Evolutionary conservation across 2,113 vertebrate genomes (phyloP).

Genomic region (Heptranchias perlo): DNA sequence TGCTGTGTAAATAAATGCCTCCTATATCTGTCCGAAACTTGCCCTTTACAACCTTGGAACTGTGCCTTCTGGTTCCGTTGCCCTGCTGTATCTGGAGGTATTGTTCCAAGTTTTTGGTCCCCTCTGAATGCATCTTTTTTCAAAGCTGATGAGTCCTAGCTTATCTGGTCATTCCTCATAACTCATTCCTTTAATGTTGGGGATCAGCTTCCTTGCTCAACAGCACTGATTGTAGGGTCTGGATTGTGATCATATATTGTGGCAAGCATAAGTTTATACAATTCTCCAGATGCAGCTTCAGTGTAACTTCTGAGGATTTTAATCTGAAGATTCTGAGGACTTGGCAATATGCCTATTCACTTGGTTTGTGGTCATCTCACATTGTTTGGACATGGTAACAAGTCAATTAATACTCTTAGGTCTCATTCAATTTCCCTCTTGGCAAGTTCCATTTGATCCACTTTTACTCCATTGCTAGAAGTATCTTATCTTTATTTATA

Average conservation of each 20-base stretch:
- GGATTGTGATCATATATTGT: neutral
- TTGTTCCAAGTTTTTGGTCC: neutral
- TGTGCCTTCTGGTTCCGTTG: neutral
- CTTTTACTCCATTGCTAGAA: neutral
- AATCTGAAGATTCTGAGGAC: neutral
- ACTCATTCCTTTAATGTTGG: too few relatives aligned
- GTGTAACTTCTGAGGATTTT: neutral
- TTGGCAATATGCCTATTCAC: neutral
- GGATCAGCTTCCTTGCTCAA: neutral
- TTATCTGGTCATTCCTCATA: neutral
- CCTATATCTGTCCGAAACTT: neutral
- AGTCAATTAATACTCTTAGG: neutral
- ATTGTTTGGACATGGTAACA: neutral
- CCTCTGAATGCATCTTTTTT: neutral
- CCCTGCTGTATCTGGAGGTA: neutral
- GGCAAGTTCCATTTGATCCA: neutral
- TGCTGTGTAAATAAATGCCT: neutral
- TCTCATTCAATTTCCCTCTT: neutral
- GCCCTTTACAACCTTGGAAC: neutral
- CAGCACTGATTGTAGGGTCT: neutral
- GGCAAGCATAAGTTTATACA: neutral
- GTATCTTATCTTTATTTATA: neutral
- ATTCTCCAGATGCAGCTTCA: neutral
- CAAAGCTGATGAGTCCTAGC: neutral
- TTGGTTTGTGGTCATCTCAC: neutral